Percentiles rank a stretch among this genome's conserved stretches.
These are phyloP conservation scores for Melanerpes formicivorus DNA, from an alignment of 2,113 vertebrate species.

Conservation along the genomic window DNA sequence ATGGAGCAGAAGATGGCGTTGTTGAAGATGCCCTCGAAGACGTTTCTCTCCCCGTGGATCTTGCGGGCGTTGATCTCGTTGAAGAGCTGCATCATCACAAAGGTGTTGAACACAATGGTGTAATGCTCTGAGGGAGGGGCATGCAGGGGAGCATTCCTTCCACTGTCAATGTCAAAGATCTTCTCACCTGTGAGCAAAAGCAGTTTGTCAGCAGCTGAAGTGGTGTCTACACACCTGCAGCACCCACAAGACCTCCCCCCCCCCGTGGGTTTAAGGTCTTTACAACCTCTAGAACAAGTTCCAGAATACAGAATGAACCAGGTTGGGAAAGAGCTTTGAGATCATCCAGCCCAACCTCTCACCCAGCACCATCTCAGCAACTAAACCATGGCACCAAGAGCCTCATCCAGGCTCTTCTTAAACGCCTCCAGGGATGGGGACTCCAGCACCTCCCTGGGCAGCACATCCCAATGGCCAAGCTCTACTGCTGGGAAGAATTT, in stretches of 20 bases:
- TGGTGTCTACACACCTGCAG: background rate
- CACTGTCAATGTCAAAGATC: constrained; percentile 94
- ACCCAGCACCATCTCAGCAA: too few species aligned
- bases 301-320: too few species aligned
- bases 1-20: constrained; percentile 97
- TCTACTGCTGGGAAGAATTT: too few species aligned
- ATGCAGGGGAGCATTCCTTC: constrained; percentile 92
- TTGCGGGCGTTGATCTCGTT: constrained; percentile 99
- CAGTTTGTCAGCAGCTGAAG: background rate
- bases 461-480: too few species aligned
- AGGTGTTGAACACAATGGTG: constrained; percentile 98
- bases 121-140: constrained; percentile 97
- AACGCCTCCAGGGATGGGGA: too few species aligned
- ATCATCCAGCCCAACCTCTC: too few species aligned
- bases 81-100: constrained; percentile 99
- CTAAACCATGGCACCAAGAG: too few species aligned
- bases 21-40: constrained; percentile 98
- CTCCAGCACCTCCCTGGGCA: too few species aligned
- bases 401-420: too few species aligned
- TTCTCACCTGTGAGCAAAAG: constrained; percentile 85
- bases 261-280: background rate
- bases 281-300: background rate
- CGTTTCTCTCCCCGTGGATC: constrained; percentile 98
- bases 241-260: background rate
- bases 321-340: too few species aligned